Base-by-base conservation (phyloP, 2,888 invertebrate genomes). In the Drosophila parthenogenetica region DNA sequence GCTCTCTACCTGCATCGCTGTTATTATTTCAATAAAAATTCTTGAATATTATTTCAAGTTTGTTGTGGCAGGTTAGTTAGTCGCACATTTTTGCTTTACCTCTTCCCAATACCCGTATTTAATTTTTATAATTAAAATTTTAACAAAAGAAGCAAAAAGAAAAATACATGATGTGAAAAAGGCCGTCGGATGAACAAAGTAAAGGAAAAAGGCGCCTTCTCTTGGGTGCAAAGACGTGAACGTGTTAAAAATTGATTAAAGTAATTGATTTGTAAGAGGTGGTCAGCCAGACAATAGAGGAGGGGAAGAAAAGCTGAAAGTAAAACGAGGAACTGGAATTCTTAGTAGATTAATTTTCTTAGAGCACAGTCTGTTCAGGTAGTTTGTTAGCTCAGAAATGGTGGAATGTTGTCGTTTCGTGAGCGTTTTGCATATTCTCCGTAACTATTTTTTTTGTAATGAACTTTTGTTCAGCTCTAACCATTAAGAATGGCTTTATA, bases 11-110 rank as follows among this genome's bases (percentile, higher is more conserved):
- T 74, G 71, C 60, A 70, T 65, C 64, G 81, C 73, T 58, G 66
- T 59, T 82, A 86, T 86, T 86, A 86, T 85, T 86, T 86, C 85
- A 87, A 87, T 82, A 87, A 87, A 86, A 87, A 86, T 86, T 86
- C 86, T 85, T 87, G 81, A 78, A 82, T 87, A 87, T 86, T 84
- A 85, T 82, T 87, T 78, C 69, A 75, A 84, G 84, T 87, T 85
- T 78, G 73, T 77, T 87, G 77, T 80, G 87, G 74, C 84, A 80
- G 87, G 84, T 84, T 84, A 80, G 77, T 81, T 77, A 78, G 64
- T 69, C 51, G 62, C 61, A 61, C 64, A 65, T 75, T 73, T 70
- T 63, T 61, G 42, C 57, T 51, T 57, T 46, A 29, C 48, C 49
- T 39, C 66, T 54, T 32, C 50, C 50, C 37, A 67, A 57, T 55